These are phyloP conservation scores for Chesias legatella DNA, from an alignment of 2,888 invertebrate species.

Conservation along the genomic window DNA sequence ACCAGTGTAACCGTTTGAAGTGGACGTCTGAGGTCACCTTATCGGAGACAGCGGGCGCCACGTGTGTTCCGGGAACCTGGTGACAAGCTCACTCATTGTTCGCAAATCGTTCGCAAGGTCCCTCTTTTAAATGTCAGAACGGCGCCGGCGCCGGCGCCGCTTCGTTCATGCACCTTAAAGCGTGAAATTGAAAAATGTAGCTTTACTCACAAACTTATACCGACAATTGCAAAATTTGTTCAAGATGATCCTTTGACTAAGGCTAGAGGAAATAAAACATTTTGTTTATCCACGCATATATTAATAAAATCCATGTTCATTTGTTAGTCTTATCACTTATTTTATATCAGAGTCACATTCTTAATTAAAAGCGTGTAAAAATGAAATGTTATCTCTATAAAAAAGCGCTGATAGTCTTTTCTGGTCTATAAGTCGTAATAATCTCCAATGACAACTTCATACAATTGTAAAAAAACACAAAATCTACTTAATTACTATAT, in stretches of 20 bases:
- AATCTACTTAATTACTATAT: too few relatives aligned
- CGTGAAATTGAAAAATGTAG: constrained; percentile 31
- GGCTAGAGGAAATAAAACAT: too few relatives aligned
- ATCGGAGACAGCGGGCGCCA: constrained; percentile 30
- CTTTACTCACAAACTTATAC: constrained; percentile 20
- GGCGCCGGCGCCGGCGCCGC: constrained; percentile 50
- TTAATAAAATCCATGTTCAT: too few relatives aligned
- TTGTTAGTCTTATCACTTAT: too few relatives aligned
- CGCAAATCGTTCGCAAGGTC: constrained; percentile 69
- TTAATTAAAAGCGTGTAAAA: too few relatives aligned
- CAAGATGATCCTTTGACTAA: constrained; percentile 14
- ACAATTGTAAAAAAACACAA: too few relatives aligned
- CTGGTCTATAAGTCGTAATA: too few relatives aligned
- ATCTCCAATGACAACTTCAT: too few relatives aligned
- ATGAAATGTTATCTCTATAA: too few relatives aligned
- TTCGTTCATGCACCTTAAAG: constrained; percentile 30
- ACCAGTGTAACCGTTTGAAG: constrained; percentile 36
- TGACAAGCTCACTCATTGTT: constrained; percentile 64
- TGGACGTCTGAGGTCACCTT: constrained; percentile 58
- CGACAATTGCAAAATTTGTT: constrained; percentile 11
- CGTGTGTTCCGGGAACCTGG: constrained; percentile 67
- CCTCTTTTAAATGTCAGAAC: constrained; percentile 69
- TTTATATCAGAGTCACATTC: too few relatives aligned
- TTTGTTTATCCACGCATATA: too few relatives aligned
- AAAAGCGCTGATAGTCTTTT: too few relatives aligned